phyloP scores from a whole-genome alignment of 2,888 invertebrate genomes.

The Notodonta ziczac region DNA sequence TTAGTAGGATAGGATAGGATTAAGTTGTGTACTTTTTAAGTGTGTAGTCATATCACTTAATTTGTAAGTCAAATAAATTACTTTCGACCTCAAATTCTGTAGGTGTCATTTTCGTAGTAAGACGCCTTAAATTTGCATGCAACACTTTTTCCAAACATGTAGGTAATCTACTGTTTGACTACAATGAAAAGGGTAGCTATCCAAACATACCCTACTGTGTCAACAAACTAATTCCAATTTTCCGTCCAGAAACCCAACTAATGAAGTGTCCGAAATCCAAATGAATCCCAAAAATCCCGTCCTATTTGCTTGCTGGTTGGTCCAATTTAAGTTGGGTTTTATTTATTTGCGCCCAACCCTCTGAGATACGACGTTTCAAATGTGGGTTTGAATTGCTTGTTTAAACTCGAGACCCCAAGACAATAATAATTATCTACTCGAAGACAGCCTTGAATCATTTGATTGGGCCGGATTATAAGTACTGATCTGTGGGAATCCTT shows the following conservation, averaged over 20 bases:
- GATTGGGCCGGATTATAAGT: neutral
- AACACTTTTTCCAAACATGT: too few species aligned
- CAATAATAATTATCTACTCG: neutral
- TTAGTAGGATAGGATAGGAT: too few species aligned
- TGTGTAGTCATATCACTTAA: too few species aligned
- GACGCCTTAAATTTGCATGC: too few species aligned
- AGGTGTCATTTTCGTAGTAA: too few species aligned
- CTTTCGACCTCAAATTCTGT: too few species aligned
- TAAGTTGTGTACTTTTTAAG: too few species aligned
- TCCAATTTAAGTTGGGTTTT: slow-evolving; percentile 2
- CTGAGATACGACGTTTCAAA: neutral
- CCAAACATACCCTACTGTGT: neutral
- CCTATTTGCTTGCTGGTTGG: neutral
- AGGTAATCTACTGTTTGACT: too few species aligned
- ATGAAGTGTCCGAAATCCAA: neutral
- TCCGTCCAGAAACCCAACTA: neutral
- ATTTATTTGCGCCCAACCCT: neutral
- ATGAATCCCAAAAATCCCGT: slow-evolving; percentile 3
- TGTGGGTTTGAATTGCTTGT: slow-evolving; percentile 2
- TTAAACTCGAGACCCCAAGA: neutral
- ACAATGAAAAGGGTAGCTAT: neutral
- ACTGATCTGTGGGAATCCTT: too few species aligned
- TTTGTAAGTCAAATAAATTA: too few species aligned
- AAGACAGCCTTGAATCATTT: neutral
- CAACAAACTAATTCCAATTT: neutral